Conservation (phyloP, 1,140 invertebrate species). For the Chrysomallon squamiferum region DNA sequence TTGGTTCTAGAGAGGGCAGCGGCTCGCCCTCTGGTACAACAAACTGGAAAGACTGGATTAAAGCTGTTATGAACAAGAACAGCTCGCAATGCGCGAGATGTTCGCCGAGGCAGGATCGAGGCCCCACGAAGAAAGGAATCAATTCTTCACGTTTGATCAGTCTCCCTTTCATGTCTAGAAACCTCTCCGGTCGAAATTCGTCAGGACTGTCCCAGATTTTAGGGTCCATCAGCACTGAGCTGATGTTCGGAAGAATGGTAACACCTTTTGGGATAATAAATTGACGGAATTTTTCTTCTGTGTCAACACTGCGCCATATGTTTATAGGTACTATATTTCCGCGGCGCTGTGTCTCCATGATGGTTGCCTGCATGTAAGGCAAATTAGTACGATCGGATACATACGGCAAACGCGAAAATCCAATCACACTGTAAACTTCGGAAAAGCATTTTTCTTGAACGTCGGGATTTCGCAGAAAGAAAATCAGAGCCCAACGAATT, state of each 20-base stretch:
- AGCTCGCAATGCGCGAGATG: not conserved
- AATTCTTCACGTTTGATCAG: conserved; percentile 8
- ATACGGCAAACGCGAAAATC: not conserved
- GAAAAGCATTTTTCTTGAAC: conserved; percentile 74
- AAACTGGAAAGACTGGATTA: not conserved
- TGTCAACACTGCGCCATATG: conserved; percentile 40
- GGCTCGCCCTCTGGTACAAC: not conserved
- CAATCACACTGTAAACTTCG: not conserved
- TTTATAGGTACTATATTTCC: conserved; percentile 46
- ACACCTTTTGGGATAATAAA: conserved; percentile 45
- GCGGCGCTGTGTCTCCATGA: conserved; percentile 16
- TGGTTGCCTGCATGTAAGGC: conserved; percentile 1
- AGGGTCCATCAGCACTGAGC: conserved; percentile 43
- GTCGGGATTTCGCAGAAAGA: conserved; percentile 72
- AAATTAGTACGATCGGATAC: not conserved
- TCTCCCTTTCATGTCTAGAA: conserved; percentile 43
- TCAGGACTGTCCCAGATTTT: conserved; percentile 72
- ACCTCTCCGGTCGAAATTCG: conserved; percentile 73
- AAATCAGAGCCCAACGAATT: conserved; percentile 84
- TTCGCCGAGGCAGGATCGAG: not conserved
- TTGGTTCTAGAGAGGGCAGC: not conserved
- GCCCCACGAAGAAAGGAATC: conserved; percentile 18
- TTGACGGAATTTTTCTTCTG: conserved; percentile 36
- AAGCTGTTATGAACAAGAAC: not conserved
- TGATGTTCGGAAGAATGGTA: conserved; percentile 46